Base-by-base conservation (phyloP, 2,888 invertebrate species). In the Selenia dentaria region DNA sequence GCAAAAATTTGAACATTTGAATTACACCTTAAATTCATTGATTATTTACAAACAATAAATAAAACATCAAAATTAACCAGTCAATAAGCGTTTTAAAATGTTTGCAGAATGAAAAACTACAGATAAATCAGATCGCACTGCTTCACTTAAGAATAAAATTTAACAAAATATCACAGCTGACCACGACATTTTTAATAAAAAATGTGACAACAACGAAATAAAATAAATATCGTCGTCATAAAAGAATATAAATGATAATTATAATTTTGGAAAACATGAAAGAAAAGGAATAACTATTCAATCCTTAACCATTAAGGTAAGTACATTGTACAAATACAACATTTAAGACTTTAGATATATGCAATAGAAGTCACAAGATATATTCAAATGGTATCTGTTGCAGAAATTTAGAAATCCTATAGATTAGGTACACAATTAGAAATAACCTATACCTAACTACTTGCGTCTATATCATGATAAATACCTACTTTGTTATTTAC, bases 161-260 rank as follows among this genome's bases (percentile, higher is more conserved):
- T 86, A 90, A 90, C 87, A 86, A 87, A 90, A 89, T 90, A 90
- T 90, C 90, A 90, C 90, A 90, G 90, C 80, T 85, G 83, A 87
- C 88, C 85, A 89, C 88, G 89, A 88, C 79, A 81, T 62, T 41
- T 34, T 38, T 29, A 61, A 56, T 74, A 74, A 76, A 59, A 75
- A 78, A 74, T 64, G 76, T 79, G 82, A 75, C 71, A 80, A 79
- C 74, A 78, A 75, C 73, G 51, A 60, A 68, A 62, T 65, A 68
- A 62, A 64, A 68, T 62, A 62, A 64, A 71, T 62, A 68, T 61
- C 59, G 65, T 59, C 51, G 47, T 53, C 51, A 56, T 51, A 42
- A 53, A 34, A 48, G 22, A 40, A 32, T 31, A 43, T 26, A 25
- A 51, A 47, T 34, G 42, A 41, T 28, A 38, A 35, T 40, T 28